Evolutionary conservation across 2,888 invertebrate genomes (phyloP), one percentile per base, ranked within the genome.

Genomic region (Lasioglossum vierecki): DNA sequence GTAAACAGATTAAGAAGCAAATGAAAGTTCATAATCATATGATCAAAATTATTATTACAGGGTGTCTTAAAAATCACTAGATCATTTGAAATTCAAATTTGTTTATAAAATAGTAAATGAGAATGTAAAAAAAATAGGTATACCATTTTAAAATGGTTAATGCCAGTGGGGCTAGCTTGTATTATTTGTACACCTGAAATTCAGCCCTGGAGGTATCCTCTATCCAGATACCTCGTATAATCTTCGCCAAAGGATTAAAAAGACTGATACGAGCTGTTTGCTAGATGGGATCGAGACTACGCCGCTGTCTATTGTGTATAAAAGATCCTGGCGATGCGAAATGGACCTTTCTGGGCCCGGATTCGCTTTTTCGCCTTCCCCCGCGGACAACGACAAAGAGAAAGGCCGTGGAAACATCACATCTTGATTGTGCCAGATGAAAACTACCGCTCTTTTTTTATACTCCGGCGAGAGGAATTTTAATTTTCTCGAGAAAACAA

Each of bases 401-500:
- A 76, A 77, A 80, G 86, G 57, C 80, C 81, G 76, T 82, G 73
- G 90, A 90, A 92, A 89, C 86, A 85, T 92, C 88, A 90, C 89
- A 91, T 91, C 90, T 93, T 91, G 90, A 92, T 93, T 88, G 80
- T 84, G 78, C 79, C 76, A 81, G 89, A 89, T 90, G 85, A 89
- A 89, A 90, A 90, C 86, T 79, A 82, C 82, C 87, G 90, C 86
- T 44, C 18, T 83, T 84, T 87, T 84, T 88, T 90, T 89, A 88
- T 82, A 87, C 78, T 57, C 80, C 73, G 72, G 57, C 80, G 77
- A 75, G 85, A 86, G 90, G 90, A 92, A 91, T 92, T 90, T 89
- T 92, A 89, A 92, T 91, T 91, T 92, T 89, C 87, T 90, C 88
- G 80, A 84, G 83, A 88, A 92, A 92, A 91, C 88, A 91, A 82